A percentile compares a stretch with the other conserved stretches of the same genome.
Conservation (phyloP, 2,888 invertebrate species). For the Catocala sponsa region DNA sequence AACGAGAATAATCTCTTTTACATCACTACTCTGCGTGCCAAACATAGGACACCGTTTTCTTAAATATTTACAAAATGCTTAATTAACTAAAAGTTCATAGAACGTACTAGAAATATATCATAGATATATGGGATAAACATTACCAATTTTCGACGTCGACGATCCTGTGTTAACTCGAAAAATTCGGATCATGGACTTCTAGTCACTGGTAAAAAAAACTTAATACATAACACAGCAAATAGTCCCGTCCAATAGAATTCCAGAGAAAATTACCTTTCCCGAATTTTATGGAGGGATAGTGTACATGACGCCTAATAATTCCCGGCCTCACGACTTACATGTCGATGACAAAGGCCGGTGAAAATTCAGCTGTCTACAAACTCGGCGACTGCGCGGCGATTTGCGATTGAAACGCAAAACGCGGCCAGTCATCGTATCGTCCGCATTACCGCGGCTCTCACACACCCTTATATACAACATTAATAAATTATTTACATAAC, state of each 20-base stretch:
- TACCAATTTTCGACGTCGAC: constrained; percentile 88
- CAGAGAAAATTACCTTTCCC: constrained; percentile 87
- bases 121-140: constrained; percentile 98
- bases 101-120: constrained; percentile 99
- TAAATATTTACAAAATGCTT: constrained; percentile 77
- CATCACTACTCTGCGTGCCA: constrained; percentile 56
- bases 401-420: constrained; percentile 72
- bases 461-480: constrained; percentile 68
- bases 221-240: constrained; percentile 71
- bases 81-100: constrained; percentile 93
- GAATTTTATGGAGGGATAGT: constrained; percentile 82
- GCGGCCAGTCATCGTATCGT: constrained; percentile 68
- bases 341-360: constrained; percentile 52
- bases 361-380: constrained; percentile 67
- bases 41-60: constrained; percentile 44
- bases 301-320: constrained; percentile 68
- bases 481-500: constrained; percentile 67
- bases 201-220: constrained; percentile 82
- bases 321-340: constrained; percentile 56
- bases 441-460: constrained; percentile 86
- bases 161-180: constrained; percentile 54
- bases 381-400: constrained; percentile 69
- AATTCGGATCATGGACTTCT: constrained; percentile 61
- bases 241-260: constrained; percentile 82
- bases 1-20: constrained; percentile 61